Evolutionary conservation across 2,113 vertebrate species (phyloP), one percentile per base, ranked within the genome.

Genomic region (Platichthys flesus): DNA sequence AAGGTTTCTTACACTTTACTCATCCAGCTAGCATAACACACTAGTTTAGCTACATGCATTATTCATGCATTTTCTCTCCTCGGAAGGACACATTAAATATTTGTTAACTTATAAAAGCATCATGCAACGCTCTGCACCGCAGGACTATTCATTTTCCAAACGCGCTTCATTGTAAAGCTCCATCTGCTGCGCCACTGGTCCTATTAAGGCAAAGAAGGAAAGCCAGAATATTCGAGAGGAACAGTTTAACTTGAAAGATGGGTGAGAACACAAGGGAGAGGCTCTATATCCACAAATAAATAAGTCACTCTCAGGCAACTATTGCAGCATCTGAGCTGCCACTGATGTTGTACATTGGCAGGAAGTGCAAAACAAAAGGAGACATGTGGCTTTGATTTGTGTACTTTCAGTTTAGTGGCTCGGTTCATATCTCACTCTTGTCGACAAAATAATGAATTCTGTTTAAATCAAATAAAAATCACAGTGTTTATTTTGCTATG

Each of bases 91-190:
- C 84, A 92, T 92, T 85, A 89, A 90, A 91, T 90, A 89, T 90
- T 87, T 91, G 88, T 87, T 85, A 83, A 90, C 86, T 90, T 90
- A 81, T 88, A 82, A 92, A 92, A 92, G 82, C 75, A 83, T 85
- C 79, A 89, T 85, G 84, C 76, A 88, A 84, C 87, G 85, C 75
- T 70, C 76, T 74, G 82, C 74, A 82, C 71, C 83, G 67, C 72
- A 73, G 67, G 71, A 77, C 84, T 76, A 88, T 83, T 85, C 54
- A 57, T 79, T 86, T 87, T 81, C 82, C 76, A 73, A 63, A 81
- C 71, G 68, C 6, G 21, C 59, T 45, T 80, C 31, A 85, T 75
- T 79, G 76, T 83, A 90, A 86, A 85, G 82, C 80, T 82, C 64
- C 80, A 86, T 59, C 82, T 84, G 79, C 74, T 49, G 57, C 49